A percentile compares a stretch with the other conserved stretches of the same genome.
Evolutionary conservation across 2,113 vertebrate species (phyloP).

Genomic region (Muscicapa adusta): DNA sequence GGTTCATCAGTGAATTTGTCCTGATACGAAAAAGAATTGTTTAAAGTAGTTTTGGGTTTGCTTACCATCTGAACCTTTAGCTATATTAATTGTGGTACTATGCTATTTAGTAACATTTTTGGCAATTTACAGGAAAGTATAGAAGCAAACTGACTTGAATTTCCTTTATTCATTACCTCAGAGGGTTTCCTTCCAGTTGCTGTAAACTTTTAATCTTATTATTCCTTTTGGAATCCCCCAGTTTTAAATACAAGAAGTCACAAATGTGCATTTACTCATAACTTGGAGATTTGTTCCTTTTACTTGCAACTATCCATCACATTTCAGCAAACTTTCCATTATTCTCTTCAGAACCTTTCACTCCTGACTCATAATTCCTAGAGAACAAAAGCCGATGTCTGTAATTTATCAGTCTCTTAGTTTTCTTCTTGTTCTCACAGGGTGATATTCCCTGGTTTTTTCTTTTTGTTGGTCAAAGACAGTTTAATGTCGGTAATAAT

Average conservation of each 20-base stretch:
- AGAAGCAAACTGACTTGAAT: not conserved
- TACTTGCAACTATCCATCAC: not conserved
- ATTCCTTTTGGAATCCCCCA: not conserved
- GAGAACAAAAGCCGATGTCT: not conserved
- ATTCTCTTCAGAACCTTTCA: not conserved
- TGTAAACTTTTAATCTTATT: not conserved
- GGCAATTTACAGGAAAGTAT: not conserved
- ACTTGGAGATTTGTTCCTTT: not conserved
- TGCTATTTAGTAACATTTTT: not conserved
- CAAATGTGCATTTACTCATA: not conserved
- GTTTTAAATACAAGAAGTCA: not conserved
- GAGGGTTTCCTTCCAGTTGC: not conserved
- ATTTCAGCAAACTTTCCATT: not conserved
- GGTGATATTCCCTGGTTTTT: not conserved
- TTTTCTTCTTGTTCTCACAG: not conserved
- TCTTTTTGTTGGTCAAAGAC: not conserved
- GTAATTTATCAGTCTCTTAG: not conserved
- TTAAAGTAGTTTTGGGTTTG: not conserved
- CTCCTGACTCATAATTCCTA: not conserved
- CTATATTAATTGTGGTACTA: not conserved
- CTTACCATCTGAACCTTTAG: not conserved
- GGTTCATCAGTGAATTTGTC: slow-evolving; percentile 73
- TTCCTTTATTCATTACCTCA: not conserved
- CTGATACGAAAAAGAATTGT: slow-evolving; percentile 17
- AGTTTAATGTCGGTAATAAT: not conserved